These are phyloP conservation scores for Morone chrysops DNA, from an alignment of 2,113 vertebrate genomes.

Conservation along the genomic window DNA sequence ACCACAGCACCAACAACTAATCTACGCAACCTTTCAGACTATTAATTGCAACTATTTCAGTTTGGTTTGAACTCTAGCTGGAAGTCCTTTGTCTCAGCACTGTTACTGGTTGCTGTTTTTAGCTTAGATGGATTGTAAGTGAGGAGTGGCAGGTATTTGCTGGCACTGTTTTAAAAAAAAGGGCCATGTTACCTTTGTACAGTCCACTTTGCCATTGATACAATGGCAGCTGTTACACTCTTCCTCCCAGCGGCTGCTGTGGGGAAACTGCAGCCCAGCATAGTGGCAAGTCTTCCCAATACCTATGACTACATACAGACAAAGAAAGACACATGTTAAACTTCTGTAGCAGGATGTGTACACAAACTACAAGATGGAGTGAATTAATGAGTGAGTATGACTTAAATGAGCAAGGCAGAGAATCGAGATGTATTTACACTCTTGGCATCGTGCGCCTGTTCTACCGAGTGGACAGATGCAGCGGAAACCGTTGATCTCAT, in stretches of 20 bases:
- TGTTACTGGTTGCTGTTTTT: not conserved
- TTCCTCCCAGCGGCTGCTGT: conserved; percentile 92
- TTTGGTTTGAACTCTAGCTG: conserved; percentile 7
- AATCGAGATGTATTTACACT: conserved; percentile 84
- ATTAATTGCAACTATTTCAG: not conserved
- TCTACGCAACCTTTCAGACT: not conserved
- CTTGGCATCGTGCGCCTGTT: conserved; percentile 91
- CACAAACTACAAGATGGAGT: not conserved
- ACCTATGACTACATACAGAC: conserved; percentile 85
- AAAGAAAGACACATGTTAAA: conserved; percentile 6
- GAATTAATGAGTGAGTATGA: not conserved
- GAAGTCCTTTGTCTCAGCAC: too few relatives aligned
- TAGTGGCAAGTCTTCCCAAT: conserved; percentile 91
- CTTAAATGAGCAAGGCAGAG: not conserved
- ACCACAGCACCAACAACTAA: not conserved
- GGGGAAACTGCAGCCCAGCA: conserved; percentile 88
- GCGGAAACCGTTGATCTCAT: conserved; percentile 94
- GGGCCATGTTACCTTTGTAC: conserved; percentile 88
- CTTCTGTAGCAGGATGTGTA: not conserved
- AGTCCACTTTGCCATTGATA: conserved; percentile 88
- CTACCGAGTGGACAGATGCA: conserved; percentile 93
- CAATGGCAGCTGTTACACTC: conserved; percentile 96
- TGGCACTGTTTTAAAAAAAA: not conserved
- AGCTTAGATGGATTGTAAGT: not conserved
- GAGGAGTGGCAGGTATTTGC: not conserved